Evolutionary conservation across 1,140 invertebrate species (phyloP).

Genomic region (Heliconius congener): DNA sequence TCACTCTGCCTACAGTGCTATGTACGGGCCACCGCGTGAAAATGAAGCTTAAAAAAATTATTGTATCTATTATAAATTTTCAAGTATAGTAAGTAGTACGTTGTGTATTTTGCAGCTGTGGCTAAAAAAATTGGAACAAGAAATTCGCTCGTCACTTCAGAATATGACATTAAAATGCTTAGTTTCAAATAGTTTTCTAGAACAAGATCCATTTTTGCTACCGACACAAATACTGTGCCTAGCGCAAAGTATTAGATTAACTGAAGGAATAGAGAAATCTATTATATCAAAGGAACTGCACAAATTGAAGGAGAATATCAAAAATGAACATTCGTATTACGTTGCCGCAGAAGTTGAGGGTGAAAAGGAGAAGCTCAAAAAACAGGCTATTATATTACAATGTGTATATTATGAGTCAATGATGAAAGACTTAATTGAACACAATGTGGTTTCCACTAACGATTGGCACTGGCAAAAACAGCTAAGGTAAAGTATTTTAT

Average conservation of each 20-base stretch:
- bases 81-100: neutral
- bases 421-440: slow-evolving; percentile 88
- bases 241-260: slow-evolving; percentile 89
- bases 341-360: slow-evolving; percentile 64
- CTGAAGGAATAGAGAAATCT: slow-evolving; percentile 90
- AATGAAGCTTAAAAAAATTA: no score
- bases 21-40: no score
- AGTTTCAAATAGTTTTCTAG: slow-evolving; percentile 70
- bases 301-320: slow-evolving; percentile 62
- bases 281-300: slow-evolving; percentile 86
- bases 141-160: slow-evolving; percentile 91
- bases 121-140: slow-evolving; percentile 89
- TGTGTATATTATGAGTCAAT: slow-evolving; percentile 95
- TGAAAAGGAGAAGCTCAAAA: slow-evolving; percentile 84
- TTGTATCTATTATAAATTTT: no score
- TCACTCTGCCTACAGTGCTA: no score
- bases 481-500: slow-evolving; percentile 85
- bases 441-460: slow-evolving; percentile 83
- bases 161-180: slow-evolving; percentile 87
- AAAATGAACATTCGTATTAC: slow-evolving; percentile 70
- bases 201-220: slow-evolving; percentile 88
- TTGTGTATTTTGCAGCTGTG: slow-evolving; percentile 84
- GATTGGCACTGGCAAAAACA: slow-evolving; percentile 98
- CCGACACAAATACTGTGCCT: slow-evolving; percentile 93
- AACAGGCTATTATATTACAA: slow-evolving; percentile 92